Percentiles rank a stretch among this genome's conserved stretches.
Evolutionary conservation across 1,140 invertebrate species (phyloP).

Genomic region (Camponotus vicinus): DNA sequence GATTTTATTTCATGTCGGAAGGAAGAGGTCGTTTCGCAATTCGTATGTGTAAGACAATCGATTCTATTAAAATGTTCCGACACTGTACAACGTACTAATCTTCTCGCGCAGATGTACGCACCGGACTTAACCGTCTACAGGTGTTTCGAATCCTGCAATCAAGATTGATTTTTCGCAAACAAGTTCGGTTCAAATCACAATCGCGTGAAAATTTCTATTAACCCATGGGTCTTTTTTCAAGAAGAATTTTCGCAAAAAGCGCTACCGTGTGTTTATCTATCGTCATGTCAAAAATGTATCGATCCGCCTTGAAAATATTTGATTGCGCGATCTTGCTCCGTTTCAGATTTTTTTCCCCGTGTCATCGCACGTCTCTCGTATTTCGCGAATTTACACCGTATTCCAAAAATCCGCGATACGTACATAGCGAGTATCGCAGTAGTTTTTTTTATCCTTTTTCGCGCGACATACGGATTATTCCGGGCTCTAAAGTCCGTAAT

Average conservation of each 20-base stretch:
- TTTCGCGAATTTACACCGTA: slow-evolving; percentile 46
- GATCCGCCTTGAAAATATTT: slow-evolving; percentile 37
- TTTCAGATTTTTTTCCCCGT: not conserved
- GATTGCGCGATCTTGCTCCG: slow-evolving; percentile 15
- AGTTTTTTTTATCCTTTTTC: not conserved
- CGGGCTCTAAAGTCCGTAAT: slow-evolving; percentile 9
- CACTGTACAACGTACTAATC: slow-evolving; percentile 33
- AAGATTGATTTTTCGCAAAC: slow-evolving; percentile 17
- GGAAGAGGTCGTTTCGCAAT: slow-evolving; percentile 19
- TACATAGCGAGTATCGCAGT: slow-evolving; percentile 3
- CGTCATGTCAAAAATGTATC: slow-evolving; percentile 27
- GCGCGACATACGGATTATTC: not conserved
- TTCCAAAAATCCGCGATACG: slow-evolving; percentile 22
- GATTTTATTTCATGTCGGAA: slow-evolving; percentile 52
- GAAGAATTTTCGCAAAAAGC: not conserved
- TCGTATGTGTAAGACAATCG: slow-evolving; percentile 20
- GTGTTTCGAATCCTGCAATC: slow-evolving; percentile 13
- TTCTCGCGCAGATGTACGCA: slow-evolving; percentile 45
- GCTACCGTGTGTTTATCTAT: not conserved
- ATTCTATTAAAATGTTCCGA: slow-evolving; percentile 42
- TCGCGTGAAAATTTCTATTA: not conserved
- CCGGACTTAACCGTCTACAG: not conserved
- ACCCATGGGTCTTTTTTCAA: not conserved
- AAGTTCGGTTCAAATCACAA: not conserved
- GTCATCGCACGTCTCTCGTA: slow-evolving; percentile 22